A percentile compares a stretch with the other conserved stretches of the same genome.
Evolutionary conservation across 2,113 vertebrate genomes (phyloP).

Genomic region (Galemys pyrenaicus): DNA sequence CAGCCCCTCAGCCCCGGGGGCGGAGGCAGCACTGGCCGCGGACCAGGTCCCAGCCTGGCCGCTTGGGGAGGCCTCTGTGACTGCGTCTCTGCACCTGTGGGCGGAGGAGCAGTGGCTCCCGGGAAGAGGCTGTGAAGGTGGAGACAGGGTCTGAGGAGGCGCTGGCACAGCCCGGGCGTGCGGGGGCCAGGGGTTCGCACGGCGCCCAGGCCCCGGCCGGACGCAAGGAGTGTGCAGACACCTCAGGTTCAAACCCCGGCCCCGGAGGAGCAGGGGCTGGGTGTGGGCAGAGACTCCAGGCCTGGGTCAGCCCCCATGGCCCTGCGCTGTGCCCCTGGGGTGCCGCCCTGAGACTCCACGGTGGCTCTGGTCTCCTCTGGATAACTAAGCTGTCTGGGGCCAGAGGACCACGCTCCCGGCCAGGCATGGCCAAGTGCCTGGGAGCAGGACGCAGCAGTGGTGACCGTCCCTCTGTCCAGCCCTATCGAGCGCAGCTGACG

Average conservation of each 20-base stretch:
- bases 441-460: background rate
- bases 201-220: fast-evolving
- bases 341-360: background rate
- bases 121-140: background rate
- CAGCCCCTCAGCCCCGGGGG: background rate
- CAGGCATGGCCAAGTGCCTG: fast-evolving
- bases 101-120: background rate
- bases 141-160: background rate
- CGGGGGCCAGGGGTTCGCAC: too few species aligned
- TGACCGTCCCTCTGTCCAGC: background rate
- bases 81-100: background rate
- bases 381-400: background rate
- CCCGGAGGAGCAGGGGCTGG: background rate
- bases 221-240: background rate
- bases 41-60: background rate
- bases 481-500: background rate
- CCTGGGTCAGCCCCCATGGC: fast-evolving
- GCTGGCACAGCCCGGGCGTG: background rate
- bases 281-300: background rate
- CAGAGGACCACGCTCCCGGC: too few species aligned
- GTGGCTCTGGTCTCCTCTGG: fast-evolving
- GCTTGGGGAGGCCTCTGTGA: too few species aligned
- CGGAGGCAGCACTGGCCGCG: fast-evolving
- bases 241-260: background rate
- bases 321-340: background rate